Evolutionary conservation across 2,113 vertebrate genomes (phyloP), one percentile per base, ranked within the genome.

Genomic region (Rhynchopsitta pachyrhyncha): DNA sequence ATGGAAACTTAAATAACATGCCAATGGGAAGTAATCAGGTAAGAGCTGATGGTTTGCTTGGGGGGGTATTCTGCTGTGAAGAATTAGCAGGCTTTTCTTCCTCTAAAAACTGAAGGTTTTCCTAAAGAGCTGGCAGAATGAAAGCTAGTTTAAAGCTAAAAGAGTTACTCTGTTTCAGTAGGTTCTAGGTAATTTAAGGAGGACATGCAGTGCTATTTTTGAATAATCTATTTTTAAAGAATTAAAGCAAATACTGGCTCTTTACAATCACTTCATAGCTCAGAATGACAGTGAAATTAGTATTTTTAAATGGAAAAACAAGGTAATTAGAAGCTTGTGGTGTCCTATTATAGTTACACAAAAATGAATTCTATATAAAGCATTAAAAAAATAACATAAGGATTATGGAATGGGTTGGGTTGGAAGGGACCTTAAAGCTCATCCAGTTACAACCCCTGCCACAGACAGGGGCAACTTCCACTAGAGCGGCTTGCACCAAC

Each of bases 21-120:
- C 70, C 98, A 8, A 92, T 98, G 57, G 96, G 98, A 94, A 97
- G 97, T 74, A 96, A 98, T 88, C 98, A 98, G 97, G 99, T 99
- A 96, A 93, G 96, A 71, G 39, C 1, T 44, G n/a, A 59, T 50
- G 11, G 24, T 67, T 80, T 33, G 20, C 31, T n/a, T 66, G 27
- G 13, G 31, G 31, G 23, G 69, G 11, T 62, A 3, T 11, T 82
- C 52, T 33, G 63, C 3, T 60, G 6, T 70, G 35, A 27, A 33
- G 7, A 88, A n/a, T 24, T 33, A 42, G 44, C 5, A 49, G 23
- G 19, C 3, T 74, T 57, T 82, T 74, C 17, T 49, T 71, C 18
- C 27, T 76, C 4, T 23, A 29, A 77, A 84, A 52, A 9, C 0
- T 0, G 11, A 71, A 9, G 33, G 4, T 62, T 88, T 75, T 90